Evolutionary conservation across 1,140 invertebrate genomes (phyloP), one percentile per base, ranked within the genome.

Genomic region (Drosophila ogumai): DNA sequence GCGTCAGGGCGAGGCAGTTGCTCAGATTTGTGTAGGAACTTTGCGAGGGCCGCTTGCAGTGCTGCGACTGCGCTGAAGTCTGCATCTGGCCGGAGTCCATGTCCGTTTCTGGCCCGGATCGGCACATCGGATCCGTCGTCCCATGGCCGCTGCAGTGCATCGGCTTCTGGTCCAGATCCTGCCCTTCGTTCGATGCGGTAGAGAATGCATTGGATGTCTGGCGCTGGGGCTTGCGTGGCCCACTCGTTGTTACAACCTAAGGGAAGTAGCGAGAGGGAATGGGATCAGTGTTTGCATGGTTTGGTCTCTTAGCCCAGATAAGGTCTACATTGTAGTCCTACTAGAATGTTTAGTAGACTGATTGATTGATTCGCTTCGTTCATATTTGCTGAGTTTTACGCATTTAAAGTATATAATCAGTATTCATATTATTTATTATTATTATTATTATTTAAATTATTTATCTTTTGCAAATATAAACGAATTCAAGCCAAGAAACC

Each of bases 241-340:
- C 96, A 91, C 95, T 93, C 64, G 95, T 95, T 57, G 95, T 96
- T 95, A 96, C 94, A 95, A 96, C 96, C 96, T 96, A 69, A 54
- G 32, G 32, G n/a, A 31, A 64, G 72, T 43, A 36, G 55, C 59
- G 47, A 69, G 41, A 57, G 60, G 15, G 9, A 3, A 40, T 10
- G 17, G 12, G 19, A 68, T 50, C 28, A 50, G 34, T 49, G n/a
- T 17, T 34, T 43, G 36, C 19, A 7, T 19, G 8, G 13, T 7
- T 12, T 28, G 6, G 13, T 6, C 8, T n/a, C 19, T 66, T n/a
- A 49, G 28, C 60, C 28, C 52, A 66, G 22, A 7, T 38, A 15
- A 55, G 56, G 15, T 43, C 38, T 65, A 61, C 12, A 9, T 38
- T 54, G 38, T 28, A 67, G 38, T 69, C 66, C 66, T 69, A 69